Evolutionary conservation across 1,140 invertebrate species (phyloP), one percentile per base, ranked within the genome.

Genomic region (Nebria ingens): DNA sequence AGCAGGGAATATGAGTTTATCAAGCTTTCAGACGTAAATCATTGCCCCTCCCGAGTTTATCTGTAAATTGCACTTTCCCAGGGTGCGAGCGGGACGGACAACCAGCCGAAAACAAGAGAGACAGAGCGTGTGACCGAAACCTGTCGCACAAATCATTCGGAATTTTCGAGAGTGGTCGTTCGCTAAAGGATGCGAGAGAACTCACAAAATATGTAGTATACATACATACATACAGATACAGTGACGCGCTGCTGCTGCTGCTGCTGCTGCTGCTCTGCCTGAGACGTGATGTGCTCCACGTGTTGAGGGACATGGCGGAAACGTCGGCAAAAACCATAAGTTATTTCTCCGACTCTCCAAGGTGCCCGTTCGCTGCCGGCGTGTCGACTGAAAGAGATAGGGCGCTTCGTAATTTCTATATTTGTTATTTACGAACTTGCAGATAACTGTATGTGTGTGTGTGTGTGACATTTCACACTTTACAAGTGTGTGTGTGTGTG

Each of bases 1-100:
- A 69, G 68, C 69, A 69, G 64, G 63, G 69, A 70, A 69, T 71
- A 70, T 71, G 68, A 68, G 68, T 71, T 70, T 70, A 71, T 71
- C 68, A 70, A 69, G 67, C 68, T 69, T 69, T 67, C 65, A 66
- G 63, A 65, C 65, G 69, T 71, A 69, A 71, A 70, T 71, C 69
- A 71, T 67, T 60, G 62, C 62, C 61, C 59, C 61, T 56, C 55
- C 61, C 55, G 61, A 65, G 66, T 69, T 70, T 70, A 71, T 71
- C 69, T 70, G 66, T 65, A 69, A 69, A 70, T 70, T 70, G 68
- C 69, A 71, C 69, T 71, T 70, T 67, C 66, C 59, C 59, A 54
- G 57, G 53, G 40, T 4, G 17, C 40, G 9, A 45, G 6, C 40
- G 17, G 9, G 6, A 17, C 40, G n/a, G n/a, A n/a, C n/a, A n/a